Evolutionary conservation across 2,797 vertebrate genomes (phyloP).

Genomic region (Syngnathus rostellatus): DNA sequence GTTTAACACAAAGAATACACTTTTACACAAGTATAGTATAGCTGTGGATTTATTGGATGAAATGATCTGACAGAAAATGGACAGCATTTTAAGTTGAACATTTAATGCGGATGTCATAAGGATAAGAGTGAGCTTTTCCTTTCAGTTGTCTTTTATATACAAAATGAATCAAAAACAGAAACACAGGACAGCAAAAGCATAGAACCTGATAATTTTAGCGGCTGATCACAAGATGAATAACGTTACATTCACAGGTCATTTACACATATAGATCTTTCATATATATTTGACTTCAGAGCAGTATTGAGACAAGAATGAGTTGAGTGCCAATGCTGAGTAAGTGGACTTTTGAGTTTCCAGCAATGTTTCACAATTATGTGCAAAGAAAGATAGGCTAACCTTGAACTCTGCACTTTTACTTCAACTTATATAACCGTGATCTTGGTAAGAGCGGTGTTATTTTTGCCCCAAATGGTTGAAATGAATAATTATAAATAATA

Average conservation of each 20-base stretch:
- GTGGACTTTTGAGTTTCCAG: not conserved
- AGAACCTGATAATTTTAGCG: not conserved
- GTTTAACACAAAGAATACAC: too few relatives aligned
- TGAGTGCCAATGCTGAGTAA: not conserved
- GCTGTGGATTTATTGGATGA: not conserved
- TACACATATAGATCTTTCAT: not conserved
- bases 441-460: not conserved
- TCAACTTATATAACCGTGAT: not conserved
- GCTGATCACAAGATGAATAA: not conserved
- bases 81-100: not conserved
- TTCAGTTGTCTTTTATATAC: not conserved
- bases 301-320: not conserved
- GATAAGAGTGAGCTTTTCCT: not conserved
- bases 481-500: not conserved
- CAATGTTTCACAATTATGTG: not conserved
- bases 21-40: too few relatives aligned
- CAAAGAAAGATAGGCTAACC: not conserved
- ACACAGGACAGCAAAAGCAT: not conserved
- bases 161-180: not conserved
- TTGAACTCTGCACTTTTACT: not conserved
- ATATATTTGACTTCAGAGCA: not conserved
- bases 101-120: not conserved
- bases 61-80: not conserved
- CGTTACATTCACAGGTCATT: slow-evolving; percentile 1
- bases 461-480: not conserved